These are phyloP conservation scores for Horisme vitalbata DNA, from an alignment of 2,888 invertebrate species.

Conservation along the genomic window DNA sequence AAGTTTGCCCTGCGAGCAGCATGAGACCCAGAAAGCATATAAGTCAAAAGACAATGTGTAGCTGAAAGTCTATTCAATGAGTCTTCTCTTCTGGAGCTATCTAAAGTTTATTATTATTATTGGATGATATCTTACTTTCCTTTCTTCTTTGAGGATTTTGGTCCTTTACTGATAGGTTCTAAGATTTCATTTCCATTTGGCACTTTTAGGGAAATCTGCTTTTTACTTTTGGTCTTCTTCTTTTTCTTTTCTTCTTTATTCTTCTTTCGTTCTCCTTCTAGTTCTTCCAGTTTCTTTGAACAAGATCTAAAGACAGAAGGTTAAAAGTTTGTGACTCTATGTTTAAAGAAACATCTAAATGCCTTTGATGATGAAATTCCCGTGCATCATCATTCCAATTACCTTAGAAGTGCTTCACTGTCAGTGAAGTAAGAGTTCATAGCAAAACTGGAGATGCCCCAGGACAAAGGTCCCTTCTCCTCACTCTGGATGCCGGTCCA, in stretches of 20 bases:
- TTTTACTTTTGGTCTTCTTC: constrained; percentile 73
- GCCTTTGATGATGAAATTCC: no score
- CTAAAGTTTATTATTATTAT: no score
- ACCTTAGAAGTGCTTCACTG: constrained; percentile 84
- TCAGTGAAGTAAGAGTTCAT: constrained; percentile 80
- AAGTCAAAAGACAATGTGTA: no score
- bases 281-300: constrained; percentile 84
- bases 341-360: no score
- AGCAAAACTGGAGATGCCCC: constrained; percentile 85
- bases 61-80: no score
- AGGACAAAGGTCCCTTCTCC: constrained; percentile 84
- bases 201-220: constrained; percentile 63
- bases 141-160: constrained; percentile 73
- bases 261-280: constrained; percentile 69
- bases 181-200: constrained; percentile 66
- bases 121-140: constrained; percentile 64
- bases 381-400: constrained; percentile 7
- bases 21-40: no score
- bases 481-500: constrained; percentile 86
- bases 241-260: constrained; percentile 73
- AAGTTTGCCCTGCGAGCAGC: no score
- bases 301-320: constrained; percentile 77
- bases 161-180: constrained; percentile 63
- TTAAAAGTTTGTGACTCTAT: no score
- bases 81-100: no score